These are phyloP conservation scores for Yponomeuta sedellus DNA, from an alignment of 2,888 invertebrate genomes.

Conservation along the genomic window DNA sequence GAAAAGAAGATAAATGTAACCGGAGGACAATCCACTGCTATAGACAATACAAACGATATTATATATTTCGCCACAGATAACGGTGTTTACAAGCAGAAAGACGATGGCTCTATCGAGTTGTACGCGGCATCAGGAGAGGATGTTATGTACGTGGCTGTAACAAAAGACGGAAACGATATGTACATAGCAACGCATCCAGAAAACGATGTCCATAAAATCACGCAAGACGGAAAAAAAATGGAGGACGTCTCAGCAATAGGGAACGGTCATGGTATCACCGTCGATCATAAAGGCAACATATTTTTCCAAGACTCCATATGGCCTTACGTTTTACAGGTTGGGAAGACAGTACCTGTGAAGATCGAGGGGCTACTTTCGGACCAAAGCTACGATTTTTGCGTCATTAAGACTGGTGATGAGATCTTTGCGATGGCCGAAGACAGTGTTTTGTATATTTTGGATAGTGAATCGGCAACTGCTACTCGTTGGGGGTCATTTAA, in stretches of 20 bases:
- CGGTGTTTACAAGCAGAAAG: conserved; percentile 64
- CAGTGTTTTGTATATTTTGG: conserved; percentile 52
- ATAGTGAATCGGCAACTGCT: conserved; percentile 49
- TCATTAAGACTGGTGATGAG: conserved; percentile 44
- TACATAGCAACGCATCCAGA: conserved; percentile 69
- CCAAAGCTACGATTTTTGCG: conserved; percentile 58
- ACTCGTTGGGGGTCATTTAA: conserved; percentile 48
- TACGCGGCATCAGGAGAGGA: conserved; percentile 61
- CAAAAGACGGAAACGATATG: conserved; percentile 48
- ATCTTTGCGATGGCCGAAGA: conserved; percentile 63
- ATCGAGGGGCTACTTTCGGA: conserved; percentile 56
- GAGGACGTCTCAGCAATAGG: conserved; percentile 53
- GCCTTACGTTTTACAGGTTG: conserved; percentile 50
- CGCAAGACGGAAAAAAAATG: conserved; percentile 49
- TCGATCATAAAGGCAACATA: conserved; percentile 58
- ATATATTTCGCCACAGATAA: conserved; percentile 67
- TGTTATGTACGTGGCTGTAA: conserved; percentile 61
- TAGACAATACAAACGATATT: conserved; percentile 67
- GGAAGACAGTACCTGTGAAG: conserved; percentile 49
- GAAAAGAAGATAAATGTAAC: conserved; percentile 54
- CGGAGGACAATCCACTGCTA: conserved; percentile 61
- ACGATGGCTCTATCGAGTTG: conserved; percentile 47
- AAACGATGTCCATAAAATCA: conserved; percentile 57
- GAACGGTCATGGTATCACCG: conserved; percentile 59
- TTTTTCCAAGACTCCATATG: conserved; percentile 63